These are phyloP conservation scores for Leptothorax acervorum DNA, from an alignment of 2,888 invertebrate genomes.

Conservation along the genomic window DNA sequence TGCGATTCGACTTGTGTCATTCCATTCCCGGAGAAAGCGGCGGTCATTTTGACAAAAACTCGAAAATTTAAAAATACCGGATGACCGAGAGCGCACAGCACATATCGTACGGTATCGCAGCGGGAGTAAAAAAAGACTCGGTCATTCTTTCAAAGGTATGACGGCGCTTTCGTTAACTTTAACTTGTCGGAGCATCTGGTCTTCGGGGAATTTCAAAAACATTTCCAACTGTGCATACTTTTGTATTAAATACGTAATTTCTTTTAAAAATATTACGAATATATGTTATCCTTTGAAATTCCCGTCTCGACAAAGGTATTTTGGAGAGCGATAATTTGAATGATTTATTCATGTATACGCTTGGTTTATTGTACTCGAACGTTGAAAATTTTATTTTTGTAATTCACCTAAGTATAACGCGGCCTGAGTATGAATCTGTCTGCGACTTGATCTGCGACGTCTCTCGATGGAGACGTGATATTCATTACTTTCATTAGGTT, in stretches of 20 bases:
- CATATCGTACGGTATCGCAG: neutral
- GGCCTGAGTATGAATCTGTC: neutral
- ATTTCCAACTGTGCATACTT: neutral
- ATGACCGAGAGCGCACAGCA: neutral
- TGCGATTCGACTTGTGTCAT: slow-evolving; percentile 57
- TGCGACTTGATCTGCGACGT: neutral
- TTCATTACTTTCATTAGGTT: neutral
- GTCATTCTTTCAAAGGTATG: neutral
- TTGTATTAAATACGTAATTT: neutral
- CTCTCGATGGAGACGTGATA: neutral
- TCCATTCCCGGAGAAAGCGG: slow-evolving; percentile 65
- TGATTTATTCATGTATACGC: slow-evolving; percentile 8
- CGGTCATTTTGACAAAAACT: slow-evolving; percentile 22
- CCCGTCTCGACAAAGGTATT: neutral
- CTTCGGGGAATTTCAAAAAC: neutral
- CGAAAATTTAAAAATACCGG: neutral
- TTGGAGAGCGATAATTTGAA: neutral
- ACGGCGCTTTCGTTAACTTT: too few species aligned
- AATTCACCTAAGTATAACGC: neutral
- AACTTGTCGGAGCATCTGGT: too few species aligned
- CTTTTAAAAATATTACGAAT: neutral
- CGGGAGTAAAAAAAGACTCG: neutral
- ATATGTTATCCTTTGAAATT: neutral
- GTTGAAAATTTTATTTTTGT: neutral
- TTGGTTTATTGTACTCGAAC: neutral